Conservation (phyloP, 2,113 vertebrate species). For the Corythornis madagascariensis region DNA sequence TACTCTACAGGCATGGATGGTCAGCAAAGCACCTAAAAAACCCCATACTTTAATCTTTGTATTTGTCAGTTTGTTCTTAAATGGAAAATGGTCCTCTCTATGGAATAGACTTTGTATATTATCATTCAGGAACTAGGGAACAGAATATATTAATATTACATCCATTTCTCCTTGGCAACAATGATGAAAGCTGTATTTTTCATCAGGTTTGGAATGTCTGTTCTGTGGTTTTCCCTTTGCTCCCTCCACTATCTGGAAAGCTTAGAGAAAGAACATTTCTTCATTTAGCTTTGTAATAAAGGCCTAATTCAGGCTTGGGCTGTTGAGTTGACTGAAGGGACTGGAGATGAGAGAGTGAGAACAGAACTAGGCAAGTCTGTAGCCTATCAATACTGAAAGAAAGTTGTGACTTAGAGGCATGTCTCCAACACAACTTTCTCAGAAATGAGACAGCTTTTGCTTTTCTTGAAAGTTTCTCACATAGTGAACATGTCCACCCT, state of each 20-base stretch:
- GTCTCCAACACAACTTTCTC: neutral
- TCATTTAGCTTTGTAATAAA: neutral
- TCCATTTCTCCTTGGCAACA: neutral
- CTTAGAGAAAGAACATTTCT: neutral
- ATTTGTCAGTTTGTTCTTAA: neutral
- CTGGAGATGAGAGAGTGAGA: neutral
- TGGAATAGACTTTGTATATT: neutral
- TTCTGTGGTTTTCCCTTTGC: neutral
- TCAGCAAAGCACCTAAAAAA: neutral
- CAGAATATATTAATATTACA: neutral
- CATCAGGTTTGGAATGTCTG: neutral
- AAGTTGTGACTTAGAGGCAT: neutral
- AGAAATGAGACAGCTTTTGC: neutral
- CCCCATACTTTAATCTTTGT: neutral
- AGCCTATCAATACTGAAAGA: neutral
- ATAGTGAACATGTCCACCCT: neutral
- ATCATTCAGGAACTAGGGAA: neutral
- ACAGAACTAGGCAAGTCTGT: neutral
- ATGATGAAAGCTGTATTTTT: neutral
- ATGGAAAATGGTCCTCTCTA: neutral
- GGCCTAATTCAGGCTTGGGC: neutral
- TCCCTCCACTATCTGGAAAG: neutral
- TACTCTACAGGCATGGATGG: neutral
- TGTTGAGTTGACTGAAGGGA: neutral
- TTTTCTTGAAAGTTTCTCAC: neutral